phyloP scores from a whole-genome alignment of 2,113 vertebrate genomes.

The Cyphomyrus discorhynchus region DNA sequence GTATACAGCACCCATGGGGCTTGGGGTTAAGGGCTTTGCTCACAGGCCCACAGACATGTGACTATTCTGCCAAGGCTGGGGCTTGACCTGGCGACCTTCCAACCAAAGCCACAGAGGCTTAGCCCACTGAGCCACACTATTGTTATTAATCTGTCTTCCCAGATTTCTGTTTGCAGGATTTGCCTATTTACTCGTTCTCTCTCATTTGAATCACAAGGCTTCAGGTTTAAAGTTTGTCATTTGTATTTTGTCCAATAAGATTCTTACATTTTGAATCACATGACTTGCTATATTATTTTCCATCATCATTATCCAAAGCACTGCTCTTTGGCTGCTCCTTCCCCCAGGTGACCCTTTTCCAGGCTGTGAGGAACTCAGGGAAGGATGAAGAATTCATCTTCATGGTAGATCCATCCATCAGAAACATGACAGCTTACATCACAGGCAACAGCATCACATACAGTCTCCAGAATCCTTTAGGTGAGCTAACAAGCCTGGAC shows the following conservation, averaged over 20 bases:
- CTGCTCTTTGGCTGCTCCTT: background rate
- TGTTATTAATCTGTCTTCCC: background rate
- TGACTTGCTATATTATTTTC: background rate
- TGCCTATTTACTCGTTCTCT: background rate
- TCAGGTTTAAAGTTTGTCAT: background rate
- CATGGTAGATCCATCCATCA: constrained; percentile 35
- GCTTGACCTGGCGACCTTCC: background rate
- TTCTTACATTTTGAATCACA: background rate
- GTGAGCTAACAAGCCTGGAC: constrained; percentile 29
- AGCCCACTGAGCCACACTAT: background rate
- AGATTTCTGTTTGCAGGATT: background rate
- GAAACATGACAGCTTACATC: constrained; percentile 40
- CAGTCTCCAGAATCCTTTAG: constrained; percentile 41
- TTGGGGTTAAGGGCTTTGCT: background rate
- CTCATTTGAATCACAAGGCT: background rate
- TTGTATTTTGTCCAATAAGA: background rate
- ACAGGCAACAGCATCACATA: constrained; percentile 31
- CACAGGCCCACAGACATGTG: background rate
- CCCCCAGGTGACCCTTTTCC: constrained; percentile 48
- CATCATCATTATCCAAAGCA: background rate
- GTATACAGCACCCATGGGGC: background rate
- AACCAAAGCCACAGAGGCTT: background rate
- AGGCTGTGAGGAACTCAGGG: constrained; percentile 38
- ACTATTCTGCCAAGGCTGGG: background rate
- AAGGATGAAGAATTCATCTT: constrained; percentile 36